Base-by-base conservation (phyloP, 2,113 vertebrate genomes). In the Cebus imitator region DNA sequence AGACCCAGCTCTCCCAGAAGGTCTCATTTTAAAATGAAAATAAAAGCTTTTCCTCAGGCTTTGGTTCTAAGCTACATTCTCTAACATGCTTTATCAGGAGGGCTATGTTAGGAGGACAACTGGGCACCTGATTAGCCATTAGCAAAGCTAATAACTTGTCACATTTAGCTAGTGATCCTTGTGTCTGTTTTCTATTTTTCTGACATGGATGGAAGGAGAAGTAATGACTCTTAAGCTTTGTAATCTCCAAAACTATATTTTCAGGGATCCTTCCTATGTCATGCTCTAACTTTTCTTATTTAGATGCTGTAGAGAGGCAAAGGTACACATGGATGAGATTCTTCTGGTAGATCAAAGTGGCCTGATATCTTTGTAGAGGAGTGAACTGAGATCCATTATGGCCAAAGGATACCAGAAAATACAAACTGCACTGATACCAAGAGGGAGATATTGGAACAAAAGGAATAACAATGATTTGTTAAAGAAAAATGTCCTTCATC, bases 1-100 rank as follows among this genome's bases (percentile, higher is more conserved):
- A 95, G 83, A 97, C 68, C 83, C 64, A 95, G 73, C 55, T 96
- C 17, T 97, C 70, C 37, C 8, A 0, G 3, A 1, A 66, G 83
- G 37, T 16, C 88, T 96, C 91, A 91, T 76, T 93, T 92, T 91
- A 40, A 88, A 82, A 90, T 64, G 50, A 97, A 96, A 96, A 91
- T 93, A 30, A n/a, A 87, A 96, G 61, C n/a, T 92, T 91, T 95
- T 90, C 55, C 76, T 94, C 70, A 95, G 75, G 17, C 14, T 84
- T 94, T 91, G 43, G 20, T 75, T 88, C 14, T 91, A 96, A 89
- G 50, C 68, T 90, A n/a, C 58, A 66, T 66, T 95, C 43, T 81
- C 30, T 79, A 93, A 81, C 8, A 8, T 13, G 52, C 3, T 79
- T 96, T 94, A 78, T 40, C 37, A 87, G 66, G 45, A 87, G 37